Evolutionary conservation across 2,888 invertebrate genomes (phyloP).

Genomic region (Xanthia togata): DNA sequence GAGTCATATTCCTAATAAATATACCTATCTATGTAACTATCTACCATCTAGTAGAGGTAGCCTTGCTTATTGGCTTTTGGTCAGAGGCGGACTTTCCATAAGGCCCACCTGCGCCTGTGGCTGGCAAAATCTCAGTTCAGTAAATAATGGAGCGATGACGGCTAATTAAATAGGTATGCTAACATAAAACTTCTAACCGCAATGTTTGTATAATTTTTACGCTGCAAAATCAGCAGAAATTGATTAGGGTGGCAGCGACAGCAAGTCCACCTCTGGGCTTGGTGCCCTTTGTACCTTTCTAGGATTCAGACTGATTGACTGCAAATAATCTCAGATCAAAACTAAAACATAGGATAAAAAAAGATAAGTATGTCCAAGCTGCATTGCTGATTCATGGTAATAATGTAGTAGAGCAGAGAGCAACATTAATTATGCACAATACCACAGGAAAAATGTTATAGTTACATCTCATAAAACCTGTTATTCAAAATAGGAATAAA

Average conservation of each 20-base stretch:
- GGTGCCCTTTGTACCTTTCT: background rate
- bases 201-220: no score
- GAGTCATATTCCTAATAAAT: background rate
- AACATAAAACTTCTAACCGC: no score
- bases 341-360: background rate
- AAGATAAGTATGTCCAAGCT: background rate
- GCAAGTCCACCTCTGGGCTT: background rate
- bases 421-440: slow-evolving; percentile 20
- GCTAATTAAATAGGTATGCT: no score
- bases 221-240: no score
- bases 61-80: background rate
- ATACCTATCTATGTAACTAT: background rate
- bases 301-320: background rate
- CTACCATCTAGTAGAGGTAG: background rate
- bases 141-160: no score
- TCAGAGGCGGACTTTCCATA: no score
- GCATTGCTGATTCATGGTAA: slow-evolving; percentile 16
- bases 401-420: background rate
- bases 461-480: slow-evolving; percentile 15
- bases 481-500: slow-evolving; percentile 12
- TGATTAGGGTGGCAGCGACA: no score
- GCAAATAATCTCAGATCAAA: background rate
- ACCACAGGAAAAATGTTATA: slow-evolving; percentile 7
- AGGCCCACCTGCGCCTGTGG: no score
- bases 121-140: no score